A percentile compares a stretch with the other conserved stretches of the same genome.
phyloP scores from a whole-genome alignment of 1,140 invertebrate genomes.

The Drosophila parvula region DNA sequence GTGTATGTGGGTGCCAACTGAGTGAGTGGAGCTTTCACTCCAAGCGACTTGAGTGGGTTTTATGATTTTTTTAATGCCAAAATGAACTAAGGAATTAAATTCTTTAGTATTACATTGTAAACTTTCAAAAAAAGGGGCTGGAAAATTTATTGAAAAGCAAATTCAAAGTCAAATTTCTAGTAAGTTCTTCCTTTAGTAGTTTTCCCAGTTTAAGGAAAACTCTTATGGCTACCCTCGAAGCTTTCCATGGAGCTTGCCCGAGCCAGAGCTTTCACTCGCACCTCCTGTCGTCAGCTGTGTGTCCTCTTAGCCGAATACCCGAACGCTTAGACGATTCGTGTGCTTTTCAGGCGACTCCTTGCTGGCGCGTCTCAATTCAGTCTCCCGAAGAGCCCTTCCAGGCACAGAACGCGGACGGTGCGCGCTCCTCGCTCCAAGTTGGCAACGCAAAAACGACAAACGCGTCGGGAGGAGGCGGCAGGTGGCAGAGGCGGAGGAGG shows the following conservation, averaged over 20 bases:
- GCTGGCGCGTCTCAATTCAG: conserved; percentile 45
- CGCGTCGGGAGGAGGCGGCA: conserved; percentile 43
- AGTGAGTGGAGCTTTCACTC: conserved; percentile 59
- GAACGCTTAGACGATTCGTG: neutral
- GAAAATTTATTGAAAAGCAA: neutral
- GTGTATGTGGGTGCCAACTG: conserved; percentile 19
- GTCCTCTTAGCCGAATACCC: conserved; percentile 32
- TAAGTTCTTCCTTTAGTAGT: neutral
- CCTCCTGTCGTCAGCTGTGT: conserved; percentile 40
- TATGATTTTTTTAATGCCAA: neutral
- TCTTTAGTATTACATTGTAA: neutral
- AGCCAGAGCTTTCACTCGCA: conserved; percentile 50
- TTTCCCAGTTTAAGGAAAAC: neutral
- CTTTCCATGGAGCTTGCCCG: conserved; percentile 50
- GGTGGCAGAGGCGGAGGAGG: conserved; percentile 5
- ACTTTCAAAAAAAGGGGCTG: neutral
- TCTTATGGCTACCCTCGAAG: conserved; percentile 26
- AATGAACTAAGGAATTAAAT: neutral
- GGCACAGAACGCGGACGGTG: conserved; percentile 60
- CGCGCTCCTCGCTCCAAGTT: conserved; percentile 56
- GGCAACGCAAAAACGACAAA: conserved; percentile 62
- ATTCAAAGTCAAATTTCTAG: too few relatives aligned
- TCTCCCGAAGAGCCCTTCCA: conserved; percentile 71
- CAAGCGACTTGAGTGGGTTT: neutral
- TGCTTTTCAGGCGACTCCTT: conserved; percentile 8